Base-by-base conservation (phyloP, 2,797 vertebrate genomes). In the Mormyrus proboscirostris region DNA sequence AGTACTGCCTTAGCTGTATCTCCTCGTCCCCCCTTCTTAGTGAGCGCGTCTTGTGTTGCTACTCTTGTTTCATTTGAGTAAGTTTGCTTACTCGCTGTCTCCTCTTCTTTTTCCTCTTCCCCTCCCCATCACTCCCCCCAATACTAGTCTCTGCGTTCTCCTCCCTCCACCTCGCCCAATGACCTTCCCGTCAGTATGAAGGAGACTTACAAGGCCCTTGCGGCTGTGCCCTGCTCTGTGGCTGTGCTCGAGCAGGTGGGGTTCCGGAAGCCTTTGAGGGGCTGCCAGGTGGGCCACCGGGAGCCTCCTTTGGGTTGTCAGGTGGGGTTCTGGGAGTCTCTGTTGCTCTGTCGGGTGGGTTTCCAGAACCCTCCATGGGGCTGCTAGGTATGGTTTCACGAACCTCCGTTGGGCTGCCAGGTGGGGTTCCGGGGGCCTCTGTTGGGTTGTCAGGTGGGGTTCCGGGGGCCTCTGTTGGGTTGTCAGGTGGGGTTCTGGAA, bases 171-270 rank as follows among this genome's bases (percentile, higher is more conserved):
- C 89, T 92, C 95, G n/a, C 89, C 92, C 8, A 91, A 95, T 89
- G 94, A 95, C 88, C 95, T 94, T 25, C 93, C 62, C 59, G 95
- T 95, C 53, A 96, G 96, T 92, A 90, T 95, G 92, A 96, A 90
- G 73, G 33, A 76, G n/a, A 41, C 38, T 79, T 79, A 79, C 73
- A 79, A 79, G 73, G 73, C 73, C 92, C 92, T 96, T 95, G 95
- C 96, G 19, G 96, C 96, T 2, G 95, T 97, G 94, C 96, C 96
- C 88, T 95, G 93, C 59, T 41, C 76, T 1, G 3, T 49, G 44
- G 38, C 38, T 83, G 44, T 83, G 87, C 22, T 92, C 93, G 95
- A 96, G 88, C 92, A 83, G 76, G 41, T 89, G n/a, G 88, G 62
- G 7, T 82, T 3, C 49, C 9, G 69, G 69, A 55, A 10, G 50